Evolutionary conservation across 2,797 vertebrate species (phyloP).

Genomic region (Tragelaphus oryx): DNA sequence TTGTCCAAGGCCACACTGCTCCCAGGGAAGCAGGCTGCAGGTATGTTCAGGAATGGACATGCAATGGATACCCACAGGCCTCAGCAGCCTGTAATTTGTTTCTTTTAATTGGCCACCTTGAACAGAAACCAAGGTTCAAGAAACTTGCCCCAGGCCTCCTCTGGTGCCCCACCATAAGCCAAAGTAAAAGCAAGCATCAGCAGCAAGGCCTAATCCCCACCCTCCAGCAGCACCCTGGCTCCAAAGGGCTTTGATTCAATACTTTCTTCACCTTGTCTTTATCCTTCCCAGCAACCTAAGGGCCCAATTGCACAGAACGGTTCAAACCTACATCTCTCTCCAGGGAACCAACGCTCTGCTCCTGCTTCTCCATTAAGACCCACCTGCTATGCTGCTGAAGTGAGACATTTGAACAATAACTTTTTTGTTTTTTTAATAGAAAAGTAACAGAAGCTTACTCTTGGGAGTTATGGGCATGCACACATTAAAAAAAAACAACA

Average conservation of each 20-base stretch:
- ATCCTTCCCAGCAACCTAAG: neutral
- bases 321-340: neutral
- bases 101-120: neutral
- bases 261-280: neutral
- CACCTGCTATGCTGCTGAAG: neutral
- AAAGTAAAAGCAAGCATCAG: neutral
- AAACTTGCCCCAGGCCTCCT: neutral
- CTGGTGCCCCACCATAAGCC: rapidly evolving
- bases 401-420: neutral
- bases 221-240: neutral
- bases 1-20: neutral
- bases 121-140: neutral
- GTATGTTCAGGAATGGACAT: neutral
- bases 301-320: neutral
- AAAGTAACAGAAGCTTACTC: neutral
- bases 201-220: neutral
- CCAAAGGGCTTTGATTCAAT: neutral
- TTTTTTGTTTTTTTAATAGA: neutral
- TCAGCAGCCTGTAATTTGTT: neutral
- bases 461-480: neutral
- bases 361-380: neutral
- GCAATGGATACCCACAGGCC: neutral
- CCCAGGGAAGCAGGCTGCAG: neutral
- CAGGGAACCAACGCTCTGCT: neutral
- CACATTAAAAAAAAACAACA: no score